Evolutionary conservation across 2,797 vertebrate genomes (phyloP), one percentile per base, ranked within the genome.

Genomic region (Artibeus lituratus): DNA sequence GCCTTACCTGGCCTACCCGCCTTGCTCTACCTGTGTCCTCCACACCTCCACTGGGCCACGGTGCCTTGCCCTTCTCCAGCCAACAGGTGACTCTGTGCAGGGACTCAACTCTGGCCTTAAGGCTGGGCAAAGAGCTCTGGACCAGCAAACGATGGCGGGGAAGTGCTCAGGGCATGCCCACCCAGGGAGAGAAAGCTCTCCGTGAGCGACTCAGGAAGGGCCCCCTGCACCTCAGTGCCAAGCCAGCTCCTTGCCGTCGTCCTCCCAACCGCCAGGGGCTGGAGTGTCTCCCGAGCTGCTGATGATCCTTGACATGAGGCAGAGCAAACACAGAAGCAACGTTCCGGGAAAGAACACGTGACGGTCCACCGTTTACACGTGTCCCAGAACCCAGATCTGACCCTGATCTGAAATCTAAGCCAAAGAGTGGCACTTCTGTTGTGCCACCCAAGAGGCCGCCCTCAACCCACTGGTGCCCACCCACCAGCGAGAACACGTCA

Each of bases 121-220:
- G 3, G 57, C 90, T 39, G 12, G 35, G 32, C 21, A 14, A 15
- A 32, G 12, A 37, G 88, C 26, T 47, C 37, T 1, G n/a, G 32
- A 16, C 7, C 24, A 7, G 37, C 21, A 21, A 55, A 69, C 22
- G 7, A 6, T 1, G 37, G 10, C 74, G 32, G 19, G 5, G 7
- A 37, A 1, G 62, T n/a, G 62, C n/a, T 42, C 32, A 10, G 3
- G 8, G 21, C 0, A 5, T 0, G 16, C n/a, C 35, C 29, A 2
- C 39, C n/a, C 49, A 29, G 18, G 42, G 47, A 37, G 47, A 10
- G 16, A 32, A 7, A 62, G 26, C 19, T 0, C 2, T 26, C 55
- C 29, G 4, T 3, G 14, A 55, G 53, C 22, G 32, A 62, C 42
- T 12, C n/a, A 3, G 18, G 12, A 53, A 44, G 51, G 29, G 73